Conservation (phyloP, 2,797 vertebrate genomes). For the Nothura maculosa region DNA sequence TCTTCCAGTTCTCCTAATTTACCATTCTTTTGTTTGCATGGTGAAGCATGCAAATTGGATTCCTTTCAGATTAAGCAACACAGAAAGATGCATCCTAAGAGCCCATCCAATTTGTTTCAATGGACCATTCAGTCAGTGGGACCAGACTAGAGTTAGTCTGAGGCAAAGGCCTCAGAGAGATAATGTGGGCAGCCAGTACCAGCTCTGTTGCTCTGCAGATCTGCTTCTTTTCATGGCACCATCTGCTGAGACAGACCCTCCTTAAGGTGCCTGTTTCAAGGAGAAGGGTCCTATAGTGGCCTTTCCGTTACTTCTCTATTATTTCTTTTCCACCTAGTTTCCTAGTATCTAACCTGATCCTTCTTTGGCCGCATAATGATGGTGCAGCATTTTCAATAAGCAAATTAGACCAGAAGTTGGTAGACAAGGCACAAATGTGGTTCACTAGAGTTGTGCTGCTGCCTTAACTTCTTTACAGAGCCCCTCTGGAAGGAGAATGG, state of each 20-base stretch:
- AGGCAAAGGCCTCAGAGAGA: not conserved
- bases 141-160: not conserved
- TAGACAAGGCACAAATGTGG: not conserved
- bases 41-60: not conserved
- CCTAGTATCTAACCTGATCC: not conserved
- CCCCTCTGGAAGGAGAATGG: not conserved
- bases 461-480: not conserved
- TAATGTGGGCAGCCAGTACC: not conserved
- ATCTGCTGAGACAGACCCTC: no score
- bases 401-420: not conserved
- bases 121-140: fast-evolving
- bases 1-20: not conserved
- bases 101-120: not conserved
- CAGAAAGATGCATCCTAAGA: not conserved
- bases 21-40: not conserved
- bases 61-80: not conserved
- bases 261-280: not conserved
- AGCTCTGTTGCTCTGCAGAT: not conserved
- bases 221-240: not conserved
- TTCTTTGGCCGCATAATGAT: not conserved
- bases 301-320: fast-evolving
- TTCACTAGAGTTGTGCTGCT: not conserved
- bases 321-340: not conserved
- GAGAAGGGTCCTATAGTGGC: fast-evolving
- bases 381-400: not conserved